These are phyloP conservation scores for Morone saxatilis DNA, from an alignment of 2,113 vertebrate species.

Conservation along the genomic window DNA sequence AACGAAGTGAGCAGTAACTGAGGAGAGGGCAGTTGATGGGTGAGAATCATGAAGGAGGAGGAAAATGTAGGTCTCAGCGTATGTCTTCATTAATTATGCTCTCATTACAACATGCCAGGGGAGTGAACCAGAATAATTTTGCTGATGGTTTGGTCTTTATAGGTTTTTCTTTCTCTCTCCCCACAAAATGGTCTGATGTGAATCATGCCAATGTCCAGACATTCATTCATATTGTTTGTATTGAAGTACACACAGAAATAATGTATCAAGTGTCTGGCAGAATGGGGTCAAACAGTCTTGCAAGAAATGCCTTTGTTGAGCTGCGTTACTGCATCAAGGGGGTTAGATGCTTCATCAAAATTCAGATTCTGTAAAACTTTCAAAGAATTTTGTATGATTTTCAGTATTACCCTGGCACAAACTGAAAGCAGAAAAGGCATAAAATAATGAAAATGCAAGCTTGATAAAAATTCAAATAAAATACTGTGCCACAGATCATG, in stretches of 20 bases:
- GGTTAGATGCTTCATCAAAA: conserved; percentile 10
- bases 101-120: conserved; percentile 45
- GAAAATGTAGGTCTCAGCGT: conserved; percentile 55
- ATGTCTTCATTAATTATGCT: conserved; percentile 61
- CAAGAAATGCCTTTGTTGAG: conserved; percentile 24
- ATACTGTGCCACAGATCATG: background rate
- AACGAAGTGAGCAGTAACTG: background rate
- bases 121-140: conserved; percentile 35
- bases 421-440: background rate
- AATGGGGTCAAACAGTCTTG: conserved; percentile 31
- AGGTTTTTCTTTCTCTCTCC: background rate
- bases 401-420: too few relatives aligned
- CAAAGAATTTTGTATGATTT: conserved; percentile 10
- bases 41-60: conserved; percentile 25
- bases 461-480: background rate
- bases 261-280: conserved; percentile 24
- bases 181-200: background rate
- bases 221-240: conserved; percentile 1
- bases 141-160: conserved; percentile 19
- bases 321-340: background rate
- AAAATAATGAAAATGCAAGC: background rate
- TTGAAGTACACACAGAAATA: conserved; percentile 4
- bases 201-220: background rate
- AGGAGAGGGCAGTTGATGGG: background rate
- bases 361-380: background rate